Base-by-base conservation (phyloP, 1,140 invertebrate species). In the Nephila pilipes region DNA sequence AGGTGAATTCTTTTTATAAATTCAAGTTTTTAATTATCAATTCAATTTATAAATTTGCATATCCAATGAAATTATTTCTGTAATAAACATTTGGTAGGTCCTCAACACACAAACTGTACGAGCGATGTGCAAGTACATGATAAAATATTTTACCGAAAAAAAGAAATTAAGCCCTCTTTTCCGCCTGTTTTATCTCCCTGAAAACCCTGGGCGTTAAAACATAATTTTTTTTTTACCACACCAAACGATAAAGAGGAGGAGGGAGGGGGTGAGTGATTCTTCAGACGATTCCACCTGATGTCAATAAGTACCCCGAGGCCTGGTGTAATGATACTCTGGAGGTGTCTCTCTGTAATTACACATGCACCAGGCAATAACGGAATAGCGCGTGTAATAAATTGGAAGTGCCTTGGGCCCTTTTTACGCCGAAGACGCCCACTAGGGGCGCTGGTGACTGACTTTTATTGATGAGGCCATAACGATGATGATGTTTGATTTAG, bases 401-500 rank as follows among this genome's bases (percentile, higher is more conserved):
- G 80, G 22, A 54, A 83, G 80, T 83, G 80, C 80, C 80, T 55
- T 29, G 80, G 80, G 80, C 5, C 38, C 29, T 16, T 81, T 54
- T 83, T 54, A 54, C 38, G 38, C 80, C 32, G 4, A 38, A n/a
- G 32, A 38, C 8, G 32, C 25, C 63, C 25, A 83, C 80, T 38
- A 55, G 38, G 46, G 80, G 80, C 80, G 80, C 80, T 54, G 54
- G 38, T 54, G 55, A 83, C 80, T 54, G 80, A 83, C 80, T 83
- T 83, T 83, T 83, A 83, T 83, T 55, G 80, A 83, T 83, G 80
- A 83, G 38, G 22, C 29, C 80, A 83, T 83, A 83, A 83, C 80
- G 80, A 83, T 83, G 80, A 83, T 83, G 80, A 54, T 83, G 80
- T 83, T 83, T 83, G 80, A 83, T 83, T 83, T 83, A 25, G 80